Evolutionary conservation across 1,140 invertebrate genomes (phyloP).

Genomic region (Drosophila pseudoananassae): DNA sequence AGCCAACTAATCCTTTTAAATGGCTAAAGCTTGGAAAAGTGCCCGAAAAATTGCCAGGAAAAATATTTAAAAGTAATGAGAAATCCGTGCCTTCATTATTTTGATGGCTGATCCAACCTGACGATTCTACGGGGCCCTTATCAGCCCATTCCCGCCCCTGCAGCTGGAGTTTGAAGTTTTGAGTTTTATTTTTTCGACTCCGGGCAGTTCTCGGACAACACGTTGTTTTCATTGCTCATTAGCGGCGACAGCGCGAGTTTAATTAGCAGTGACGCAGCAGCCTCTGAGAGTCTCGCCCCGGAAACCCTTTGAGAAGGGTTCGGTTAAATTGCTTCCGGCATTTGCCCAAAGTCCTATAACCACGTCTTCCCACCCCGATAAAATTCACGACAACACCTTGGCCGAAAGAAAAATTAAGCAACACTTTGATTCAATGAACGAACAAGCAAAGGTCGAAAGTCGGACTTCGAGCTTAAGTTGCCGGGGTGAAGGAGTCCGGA

Average conservation of each 20-base stretch:
- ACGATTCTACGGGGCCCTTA: slow-evolving; percentile 57
- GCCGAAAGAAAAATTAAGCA: slow-evolving; percentile 69
- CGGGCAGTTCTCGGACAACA: slow-evolving; percentile 51
- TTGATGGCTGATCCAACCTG: slow-evolving; percentile 81
- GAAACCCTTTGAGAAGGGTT: slow-evolving; percentile 65
- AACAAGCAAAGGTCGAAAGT: slow-evolving; percentile 41
- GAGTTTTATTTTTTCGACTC: background rate
- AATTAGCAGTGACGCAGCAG: slow-evolving; percentile 75
- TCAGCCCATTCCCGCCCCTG: slow-evolving; percentile 57
- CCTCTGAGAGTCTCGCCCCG: slow-evolving; percentile 50
- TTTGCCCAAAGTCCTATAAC: slow-evolving; percentile 36
- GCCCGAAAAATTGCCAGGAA: slow-evolving; percentile 62
- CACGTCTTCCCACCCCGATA: slow-evolving; percentile 18
- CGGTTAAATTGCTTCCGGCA: slow-evolving; percentile 70
- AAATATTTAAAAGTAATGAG: slow-evolving; percentile 72
- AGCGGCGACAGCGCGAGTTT: slow-evolving; percentile 81
- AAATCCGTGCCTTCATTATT: slow-evolving; percentile 77
- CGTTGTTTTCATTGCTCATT: slow-evolving; percentile 83
- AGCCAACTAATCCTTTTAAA: slow-evolving; percentile 73
- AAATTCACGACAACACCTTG: slow-evolving; percentile 55
- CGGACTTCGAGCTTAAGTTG: background rate
- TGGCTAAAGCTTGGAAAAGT: slow-evolving; percentile 55
- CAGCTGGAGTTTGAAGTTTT: slow-evolving; percentile 16
- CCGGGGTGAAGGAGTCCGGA: background rate
- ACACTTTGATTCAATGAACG: slow-evolving; percentile 80